These are phyloP conservation scores for Drosophila ustulata DNA, from an alignment of 2,888 invertebrate species.

Conservation along the genomic window DNA sequence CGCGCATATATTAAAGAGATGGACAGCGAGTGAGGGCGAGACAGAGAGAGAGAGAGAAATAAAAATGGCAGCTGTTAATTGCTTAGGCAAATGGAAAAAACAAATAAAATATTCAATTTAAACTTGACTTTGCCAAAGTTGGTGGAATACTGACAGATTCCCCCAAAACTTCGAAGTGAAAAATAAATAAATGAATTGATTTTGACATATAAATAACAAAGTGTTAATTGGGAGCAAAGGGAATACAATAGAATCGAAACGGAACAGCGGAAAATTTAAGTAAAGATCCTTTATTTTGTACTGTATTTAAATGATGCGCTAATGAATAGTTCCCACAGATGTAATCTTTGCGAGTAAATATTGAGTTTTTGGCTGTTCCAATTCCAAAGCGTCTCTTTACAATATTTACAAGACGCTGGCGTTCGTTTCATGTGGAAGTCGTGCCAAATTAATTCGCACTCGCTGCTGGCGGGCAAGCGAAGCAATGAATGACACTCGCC, in stretches of 20 bases:
- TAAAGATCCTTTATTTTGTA: slow-evolving; percentile 9
- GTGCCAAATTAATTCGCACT: slow-evolving; percentile 69
- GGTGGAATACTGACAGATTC: background rate
- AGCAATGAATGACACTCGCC: slow-evolving; percentile 24
- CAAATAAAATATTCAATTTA: slow-evolving; percentile 13
- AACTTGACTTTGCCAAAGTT: slow-evolving; percentile 3
- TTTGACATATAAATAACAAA: slow-evolving; percentile 52
- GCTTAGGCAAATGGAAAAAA: slow-evolving; percentile 25
- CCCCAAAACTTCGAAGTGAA: slow-evolving; percentile 19
- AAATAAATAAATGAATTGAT: slow-evolving; percentile 33
- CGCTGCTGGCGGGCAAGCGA: slow-evolving; percentile 2
- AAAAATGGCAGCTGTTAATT: slow-evolving; percentile 31
- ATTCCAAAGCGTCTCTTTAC: slow-evolving; percentile 17
- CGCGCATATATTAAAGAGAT: slow-evolving; percentile 3
- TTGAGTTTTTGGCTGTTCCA: background rate
- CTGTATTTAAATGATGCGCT: background rate
- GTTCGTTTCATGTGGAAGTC: background rate
- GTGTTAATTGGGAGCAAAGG: slow-evolving; percentile 47
- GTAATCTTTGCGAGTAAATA: background rate
- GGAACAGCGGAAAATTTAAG: slow-evolving; percentile 39
- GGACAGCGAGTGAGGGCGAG: background rate
- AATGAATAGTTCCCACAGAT: slow-evolving; percentile 3
- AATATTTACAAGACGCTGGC: background rate
- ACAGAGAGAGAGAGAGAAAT: background rate
- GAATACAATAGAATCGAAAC: slow-evolving; percentile 32